These are phyloP conservation scores for Drosophila incognita DNA, from an alignment of 2,888 invertebrate genomes.

Conservation along the genomic window DNA sequence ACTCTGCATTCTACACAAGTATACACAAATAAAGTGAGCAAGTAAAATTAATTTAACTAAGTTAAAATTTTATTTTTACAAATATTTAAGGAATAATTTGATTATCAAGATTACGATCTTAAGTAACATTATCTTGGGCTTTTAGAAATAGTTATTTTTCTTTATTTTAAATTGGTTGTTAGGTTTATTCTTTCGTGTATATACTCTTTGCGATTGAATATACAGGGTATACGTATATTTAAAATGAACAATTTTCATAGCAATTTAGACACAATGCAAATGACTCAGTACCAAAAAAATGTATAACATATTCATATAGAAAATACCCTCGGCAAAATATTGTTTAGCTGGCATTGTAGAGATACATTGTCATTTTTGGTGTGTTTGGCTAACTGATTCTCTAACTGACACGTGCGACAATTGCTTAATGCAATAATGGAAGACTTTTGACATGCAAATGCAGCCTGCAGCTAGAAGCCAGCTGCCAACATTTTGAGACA, in stretches of 20 bases:
- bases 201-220: neutral
- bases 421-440: constrained; percentile 59
- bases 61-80: neutral
- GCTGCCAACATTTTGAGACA: constrained; percentile 13
- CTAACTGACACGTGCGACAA: constrained; percentile 22
- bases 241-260: constrained; percentile 29
- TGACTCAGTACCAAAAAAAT: constrained; percentile 37
- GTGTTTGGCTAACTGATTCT: neutral
- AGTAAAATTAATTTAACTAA: neutral
- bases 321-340: constrained; percentile 16
- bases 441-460: constrained; percentile 51
- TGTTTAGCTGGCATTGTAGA: constrained; percentile 2
- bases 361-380: neutral
- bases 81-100: neutral
- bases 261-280: constrained; percentile 43
- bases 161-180: neutral
- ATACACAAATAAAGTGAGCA: no score
- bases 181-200: neutral
- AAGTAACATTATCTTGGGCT: neutral
- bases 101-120: neutral
- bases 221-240: constrained; percentile 24
- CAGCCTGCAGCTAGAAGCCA: constrained; percentile 17
- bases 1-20: neutral
- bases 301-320: constrained; percentile 11
- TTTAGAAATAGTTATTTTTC: neutral